Evolutionary conservation across 2,888 invertebrate genomes (phyloP), one percentile per base, ranked within the genome.

Genomic region (Alloscopus bannaensis): DNA sequence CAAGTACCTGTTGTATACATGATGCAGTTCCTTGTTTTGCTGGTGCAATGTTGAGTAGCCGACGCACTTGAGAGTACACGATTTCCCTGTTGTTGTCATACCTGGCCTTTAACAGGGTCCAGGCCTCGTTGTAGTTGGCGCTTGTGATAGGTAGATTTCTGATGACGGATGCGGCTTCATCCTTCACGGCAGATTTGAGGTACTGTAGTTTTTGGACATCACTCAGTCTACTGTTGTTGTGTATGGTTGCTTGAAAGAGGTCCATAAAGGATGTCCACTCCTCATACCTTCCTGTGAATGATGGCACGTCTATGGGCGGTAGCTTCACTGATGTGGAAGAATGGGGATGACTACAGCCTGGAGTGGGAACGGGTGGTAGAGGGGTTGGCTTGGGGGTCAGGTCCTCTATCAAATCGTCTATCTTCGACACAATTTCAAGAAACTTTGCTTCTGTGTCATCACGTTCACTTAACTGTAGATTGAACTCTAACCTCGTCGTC

Each of bases 201-300:
- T 82, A 75, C 13, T 68, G 57, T 1, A 82, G 24, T 28, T 78
- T 77, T 47, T 82, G 68, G 1, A 70, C 65, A 16, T 45, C 70
- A 1, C 60, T 26, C 8, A 77, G 29, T 4, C 13, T 29, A 1
- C 4, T 8, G 36, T 70, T 69, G 2, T 70, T 50, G 20, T 64
- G 13, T 0, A 80, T 45, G 1, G 64, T 22, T 1, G 80, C 42
- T 3, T 28, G 16, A 29, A 78, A 82, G 11, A 77, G 55, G 36
- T 80, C 82, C 3, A 55, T 36, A 16, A 64, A 64, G 1, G 64
- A 42, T 0, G 31, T 24, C 80, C 82, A 82, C 0, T 72, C 72
- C 1, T 36, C 16, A 29, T 68, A 73, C 0, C 64, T 18, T 11
- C 82, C 80, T 16, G 13, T 13, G 26, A 82, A 82, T 6, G 47